Evolutionary conservation across 2,888 invertebrate species (phyloP).

Genomic region (Lasioglossum oenotherae): DNA sequence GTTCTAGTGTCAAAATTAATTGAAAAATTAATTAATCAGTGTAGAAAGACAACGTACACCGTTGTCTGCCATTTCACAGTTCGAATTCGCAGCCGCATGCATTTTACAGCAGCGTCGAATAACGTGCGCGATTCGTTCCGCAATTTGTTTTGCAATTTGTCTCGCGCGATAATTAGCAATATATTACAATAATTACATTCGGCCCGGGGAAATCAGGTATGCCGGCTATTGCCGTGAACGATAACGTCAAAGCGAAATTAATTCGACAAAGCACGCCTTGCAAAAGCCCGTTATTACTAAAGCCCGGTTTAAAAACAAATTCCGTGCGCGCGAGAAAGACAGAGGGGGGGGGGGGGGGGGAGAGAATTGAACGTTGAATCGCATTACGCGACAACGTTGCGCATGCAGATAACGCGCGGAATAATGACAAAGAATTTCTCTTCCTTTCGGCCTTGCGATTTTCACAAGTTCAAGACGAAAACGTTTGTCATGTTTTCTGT

Average conservation of each 20-base stretch:
- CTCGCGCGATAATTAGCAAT: constrained; percentile 27
- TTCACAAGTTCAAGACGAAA: not conserved
- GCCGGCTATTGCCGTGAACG: constrained; percentile 17
- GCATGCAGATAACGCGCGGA: constrained; percentile 11
- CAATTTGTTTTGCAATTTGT: constrained; percentile 1
- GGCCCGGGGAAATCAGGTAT: not conserved
- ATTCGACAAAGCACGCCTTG: constrained; percentile 22
- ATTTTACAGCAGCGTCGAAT: not conserved
- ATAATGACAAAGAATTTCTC: not conserved
- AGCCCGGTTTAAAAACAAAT: constrained; percentile 36
- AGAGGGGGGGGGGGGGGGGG: not conserved
- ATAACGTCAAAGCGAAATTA: constrained; percentile 36
- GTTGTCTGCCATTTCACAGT: not conserved
- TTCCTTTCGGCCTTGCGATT: not conserved
- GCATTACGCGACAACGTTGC: not conserved
- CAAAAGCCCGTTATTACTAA: constrained; percentile 31
- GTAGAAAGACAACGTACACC: not conserved
- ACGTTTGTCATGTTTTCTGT: not conserved
- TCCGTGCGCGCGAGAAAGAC: not conserved
- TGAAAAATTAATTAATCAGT: too few species aligned
- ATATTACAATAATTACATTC: constrained; percentile 26
- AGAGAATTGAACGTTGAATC: constrained; percentile 29
- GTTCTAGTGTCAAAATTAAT: not conserved
- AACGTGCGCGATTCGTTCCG: not conserved
- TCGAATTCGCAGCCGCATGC: not conserved